Evolutionary conservation across 2,113 vertebrate genomes (phyloP).

Genomic region (Nothobranchius furzeri): DNA sequence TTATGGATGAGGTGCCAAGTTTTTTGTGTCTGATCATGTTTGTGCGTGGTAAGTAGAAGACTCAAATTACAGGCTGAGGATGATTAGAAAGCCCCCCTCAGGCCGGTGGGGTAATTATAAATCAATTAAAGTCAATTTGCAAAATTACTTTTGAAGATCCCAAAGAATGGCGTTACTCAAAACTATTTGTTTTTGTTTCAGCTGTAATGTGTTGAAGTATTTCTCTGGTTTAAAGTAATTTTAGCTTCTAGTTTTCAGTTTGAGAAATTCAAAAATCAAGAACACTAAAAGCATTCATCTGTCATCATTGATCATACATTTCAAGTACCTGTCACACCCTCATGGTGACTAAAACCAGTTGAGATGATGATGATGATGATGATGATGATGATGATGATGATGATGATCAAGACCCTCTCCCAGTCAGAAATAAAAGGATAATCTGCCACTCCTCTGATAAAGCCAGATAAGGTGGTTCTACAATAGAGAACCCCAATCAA

Average conservation of each 20-base stretch:
- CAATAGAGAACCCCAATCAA: constrained; percentile 74
- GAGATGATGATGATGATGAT: constrained; percentile 15
- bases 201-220: neutral
- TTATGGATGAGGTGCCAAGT: constrained; percentile 58
- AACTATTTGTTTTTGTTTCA: constrained; percentile 13
- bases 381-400: too few species aligned
- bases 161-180: constrained; percentile 24
- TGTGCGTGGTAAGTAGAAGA: constrained; percentile 34
- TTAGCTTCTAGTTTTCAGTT: too few species aligned
- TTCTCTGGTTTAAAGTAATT: neutral
- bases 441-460: constrained; percentile 63
- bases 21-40: constrained; percentile 36
- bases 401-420: constrained; percentile 28
- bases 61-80: constrained; percentile 51
- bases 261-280: too few species aligned
- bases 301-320: constrained; percentile 40
- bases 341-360: constrained; percentile 47
- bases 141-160: constrained; percentile 37
- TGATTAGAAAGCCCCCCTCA: constrained; percentile 62
- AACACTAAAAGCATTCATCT: neutral
- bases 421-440: constrained; percentile 58
- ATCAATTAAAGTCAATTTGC: constrained; percentile 57
- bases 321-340: constrained; percentile 41
- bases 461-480: constrained; percentile 77
- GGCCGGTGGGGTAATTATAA: constrained; percentile 63